Percentiles rank a stretch among this genome's conserved stretches.
These are phyloP conservation scores for Rattus rattus DNA, from an alignment of 2,113 vertebrate genomes.

Conservation along the genomic window DNA sequence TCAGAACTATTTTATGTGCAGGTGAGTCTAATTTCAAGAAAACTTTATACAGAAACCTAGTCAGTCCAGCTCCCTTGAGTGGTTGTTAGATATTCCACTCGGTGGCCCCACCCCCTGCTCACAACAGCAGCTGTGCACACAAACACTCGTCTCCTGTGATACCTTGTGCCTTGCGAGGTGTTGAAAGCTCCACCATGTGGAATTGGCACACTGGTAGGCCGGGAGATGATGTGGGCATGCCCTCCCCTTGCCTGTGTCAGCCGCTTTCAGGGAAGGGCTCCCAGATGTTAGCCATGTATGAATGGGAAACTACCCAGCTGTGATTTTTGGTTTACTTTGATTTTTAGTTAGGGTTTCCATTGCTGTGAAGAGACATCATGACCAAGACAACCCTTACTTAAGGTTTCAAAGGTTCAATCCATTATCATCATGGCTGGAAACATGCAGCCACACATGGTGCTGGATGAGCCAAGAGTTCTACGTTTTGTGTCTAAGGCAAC, in stretches of 20 bases:
- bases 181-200: not conserved
- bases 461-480: too few species aligned
- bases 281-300: not conserved
- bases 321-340: slow-evolving; percentile 28
- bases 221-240: not conserved
- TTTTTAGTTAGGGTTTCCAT: too few species aligned
- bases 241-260: not conserved
- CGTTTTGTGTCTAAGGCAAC: too few species aligned
- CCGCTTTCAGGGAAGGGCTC: not conserved
- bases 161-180: not conserved
- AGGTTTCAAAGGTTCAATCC: too few species aligned
- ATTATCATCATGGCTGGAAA: too few species aligned
- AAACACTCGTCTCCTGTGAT: not conserved
- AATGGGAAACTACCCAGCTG: not conserved
- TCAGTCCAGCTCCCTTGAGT: not conserved
- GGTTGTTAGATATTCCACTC: not conserved
- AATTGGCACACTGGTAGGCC: not conserved
- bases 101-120: not conserved
- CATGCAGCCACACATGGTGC: too few species aligned
- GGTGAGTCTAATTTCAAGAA: slow-evolving; percentile 51
- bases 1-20: slow-evolving; percentile 40
- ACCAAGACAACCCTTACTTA: too few species aligned
- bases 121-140: not conserved
- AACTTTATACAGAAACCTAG: not conserved
- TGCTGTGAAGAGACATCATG: too few species aligned